These are phyloP conservation scores for Mus pahari DNA, from an alignment of 2,113 vertebrate genomes.

Conservation along the genomic window DNA sequence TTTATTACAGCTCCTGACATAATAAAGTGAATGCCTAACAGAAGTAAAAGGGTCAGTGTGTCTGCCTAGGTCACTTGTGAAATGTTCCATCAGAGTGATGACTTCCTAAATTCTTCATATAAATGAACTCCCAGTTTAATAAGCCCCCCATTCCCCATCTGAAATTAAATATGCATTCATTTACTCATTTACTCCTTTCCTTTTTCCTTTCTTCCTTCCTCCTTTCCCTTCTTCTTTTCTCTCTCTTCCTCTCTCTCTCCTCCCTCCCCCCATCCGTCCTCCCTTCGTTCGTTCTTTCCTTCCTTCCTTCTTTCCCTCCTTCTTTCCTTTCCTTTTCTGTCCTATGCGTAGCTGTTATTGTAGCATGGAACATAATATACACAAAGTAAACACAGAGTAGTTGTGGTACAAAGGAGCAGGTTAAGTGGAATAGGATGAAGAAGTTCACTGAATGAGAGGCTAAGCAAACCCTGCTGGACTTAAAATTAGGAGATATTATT, in stretches of 20 bases:
- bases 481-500: background rate
- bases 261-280: no score
- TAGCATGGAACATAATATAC: background rate
- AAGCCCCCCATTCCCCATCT: background rate
- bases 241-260: no score
- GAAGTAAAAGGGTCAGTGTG: background rate
- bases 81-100: background rate
- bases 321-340: background rate
- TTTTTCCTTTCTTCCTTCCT: no score
- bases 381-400: background rate
- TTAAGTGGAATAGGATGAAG: background rate
- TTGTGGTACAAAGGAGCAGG: background rate
- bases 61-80: background rate
- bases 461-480: background rate
- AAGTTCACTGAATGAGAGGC: background rate
- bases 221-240: no score
- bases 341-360: background rate
- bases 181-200: background rate
- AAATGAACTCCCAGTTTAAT: background rate
- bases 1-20: background rate
- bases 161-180: background rate
- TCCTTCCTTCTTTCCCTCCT: no score
- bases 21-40: background rate
- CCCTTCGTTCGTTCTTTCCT: no score
- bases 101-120: background rate